These are phyloP conservation scores for Trachymyrmex cornetzi DNA, from an alignment of 1,140 invertebrate genomes.

Conservation along the genomic window DNA sequence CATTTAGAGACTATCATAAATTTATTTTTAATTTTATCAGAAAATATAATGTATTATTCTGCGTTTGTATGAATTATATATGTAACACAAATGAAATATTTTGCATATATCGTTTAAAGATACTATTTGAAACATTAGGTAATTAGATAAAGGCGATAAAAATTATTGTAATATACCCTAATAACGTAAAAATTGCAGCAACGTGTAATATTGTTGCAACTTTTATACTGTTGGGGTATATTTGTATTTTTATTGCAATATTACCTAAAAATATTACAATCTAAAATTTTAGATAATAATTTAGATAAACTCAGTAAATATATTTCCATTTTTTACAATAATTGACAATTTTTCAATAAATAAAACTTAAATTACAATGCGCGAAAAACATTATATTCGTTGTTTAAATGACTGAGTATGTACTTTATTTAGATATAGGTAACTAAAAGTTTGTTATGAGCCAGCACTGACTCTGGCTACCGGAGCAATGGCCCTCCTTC, in stretches of 20 bases:
- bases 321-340: neutral
- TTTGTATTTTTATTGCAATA: neutral
- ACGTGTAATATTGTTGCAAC: too few species aligned
- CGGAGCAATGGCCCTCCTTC: slow-evolving; percentile 18
- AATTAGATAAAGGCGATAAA: neutral
- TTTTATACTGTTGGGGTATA: neutral
- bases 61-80: neutral
- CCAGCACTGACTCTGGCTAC: slow-evolving; percentile 33
- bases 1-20: neutral
- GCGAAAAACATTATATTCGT: neutral
- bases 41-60: neutral
- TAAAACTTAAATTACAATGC: neutral
- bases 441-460: slow-evolving; percentile 17
- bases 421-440: neutral
- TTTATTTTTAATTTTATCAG: neutral
- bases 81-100: neutral
- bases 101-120: too few species aligned
- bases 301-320: neutral
- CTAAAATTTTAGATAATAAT: neutral
- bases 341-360: neutral
- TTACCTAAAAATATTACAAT: neutral
- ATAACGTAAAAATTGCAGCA: too few species aligned
- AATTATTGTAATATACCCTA: neutral
- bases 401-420: neutral
- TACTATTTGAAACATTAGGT: neutral